A percentile compares a stretch with the other conserved stretches of the same genome.
phyloP scores from a whole-genome alignment of 2,113 vertebrate species.

The Conger conger region DNA sequence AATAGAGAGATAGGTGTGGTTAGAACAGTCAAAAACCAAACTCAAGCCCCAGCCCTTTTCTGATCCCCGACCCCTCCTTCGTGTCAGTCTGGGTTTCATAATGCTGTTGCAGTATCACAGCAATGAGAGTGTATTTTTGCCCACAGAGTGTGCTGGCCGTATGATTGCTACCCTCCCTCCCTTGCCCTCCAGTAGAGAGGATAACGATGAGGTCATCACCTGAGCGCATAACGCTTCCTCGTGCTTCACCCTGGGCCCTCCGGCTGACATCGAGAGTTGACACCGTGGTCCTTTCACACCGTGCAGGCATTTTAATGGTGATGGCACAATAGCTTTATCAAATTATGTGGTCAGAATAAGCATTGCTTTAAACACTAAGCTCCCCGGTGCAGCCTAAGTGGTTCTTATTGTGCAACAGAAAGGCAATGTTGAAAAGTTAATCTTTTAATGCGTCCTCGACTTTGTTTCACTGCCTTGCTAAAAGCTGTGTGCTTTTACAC shows the following conservation, averaged over 20 bases:
- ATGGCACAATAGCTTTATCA: conserved; percentile 51
- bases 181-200: conserved; percentile 63
- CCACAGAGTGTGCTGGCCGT: conserved; percentile 51
- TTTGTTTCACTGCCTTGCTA: conserved; percentile 14
- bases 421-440: conserved; percentile 67
- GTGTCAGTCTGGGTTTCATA: conserved; percentile 30
- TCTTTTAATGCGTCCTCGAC: conserved; percentile 60
- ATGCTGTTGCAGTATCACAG: conserved; percentile 44
- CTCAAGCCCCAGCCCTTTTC: background rate
- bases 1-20: background rate
- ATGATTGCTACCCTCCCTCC: conserved; percentile 68
- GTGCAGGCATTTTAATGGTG: conserved; percentile 49
- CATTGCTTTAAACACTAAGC: conserved; percentile 50
- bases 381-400: conserved; percentile 58
- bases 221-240: conserved; percentile 67
- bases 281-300: conserved; percentile 57
- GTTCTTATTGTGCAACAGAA: conserved; percentile 44
- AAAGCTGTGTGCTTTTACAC: conserved; percentile 16
- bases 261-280: conserved; percentile 61
- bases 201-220: conserved; percentile 74
- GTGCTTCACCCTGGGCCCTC: conserved; percentile 54
- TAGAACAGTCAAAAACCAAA: background rate
- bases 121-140: conserved; percentile 56
- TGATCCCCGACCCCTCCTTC: conserved; percentile 1
- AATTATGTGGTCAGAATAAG: conserved; percentile 53